Conservation (phyloP, 2,888 invertebrate species). For the Drosophila paucipuncta region DNA sequence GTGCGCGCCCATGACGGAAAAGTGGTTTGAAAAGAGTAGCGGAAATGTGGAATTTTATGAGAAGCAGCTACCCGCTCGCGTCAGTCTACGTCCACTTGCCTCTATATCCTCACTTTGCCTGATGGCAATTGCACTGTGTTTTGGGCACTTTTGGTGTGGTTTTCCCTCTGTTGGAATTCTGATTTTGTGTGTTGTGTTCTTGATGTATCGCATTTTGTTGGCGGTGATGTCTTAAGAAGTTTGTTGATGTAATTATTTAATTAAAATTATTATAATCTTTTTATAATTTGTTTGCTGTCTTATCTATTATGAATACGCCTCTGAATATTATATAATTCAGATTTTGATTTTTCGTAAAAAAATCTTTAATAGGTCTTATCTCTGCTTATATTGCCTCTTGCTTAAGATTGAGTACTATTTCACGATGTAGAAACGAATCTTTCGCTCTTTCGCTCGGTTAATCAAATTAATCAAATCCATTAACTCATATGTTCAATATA, state of each 20-base stretch:
- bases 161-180: slow-evolving; percentile 77
- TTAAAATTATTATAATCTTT: slow-evolving; percentile 18
- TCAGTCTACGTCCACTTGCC: slow-evolving; percentile 82
- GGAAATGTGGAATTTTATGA: slow-evolving; percentile 80
- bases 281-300: not conserved
- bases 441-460: not conserved
- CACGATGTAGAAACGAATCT: not conserved
- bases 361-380: not conserved
- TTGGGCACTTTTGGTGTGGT: slow-evolving; percentile 78
- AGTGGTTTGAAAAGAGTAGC: slow-evolving; percentile 83
- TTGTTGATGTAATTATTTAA: slow-evolving; percentile 8
- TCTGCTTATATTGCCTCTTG: not conserved
- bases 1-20: slow-evolving; percentile 82
- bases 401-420: not conserved
- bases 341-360: slow-evolving; percentile 2
- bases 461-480: not conserved
- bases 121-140: slow-evolving; percentile 64
- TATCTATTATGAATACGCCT: not conserved
- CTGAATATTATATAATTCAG: not conserved
- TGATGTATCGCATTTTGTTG: slow-evolving; percentile 75
- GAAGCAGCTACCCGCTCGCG: slow-evolving; percentile 80
- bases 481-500: not conserved
- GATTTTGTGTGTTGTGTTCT: slow-evolving; percentile 61
- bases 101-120: slow-evolving; percentile 75
- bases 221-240: slow-evolving; percentile 74